These are phyloP conservation scores for Sebastes minor DNA, from an alignment of 2,797 vertebrate genomes.

Conservation along the genomic window DNA sequence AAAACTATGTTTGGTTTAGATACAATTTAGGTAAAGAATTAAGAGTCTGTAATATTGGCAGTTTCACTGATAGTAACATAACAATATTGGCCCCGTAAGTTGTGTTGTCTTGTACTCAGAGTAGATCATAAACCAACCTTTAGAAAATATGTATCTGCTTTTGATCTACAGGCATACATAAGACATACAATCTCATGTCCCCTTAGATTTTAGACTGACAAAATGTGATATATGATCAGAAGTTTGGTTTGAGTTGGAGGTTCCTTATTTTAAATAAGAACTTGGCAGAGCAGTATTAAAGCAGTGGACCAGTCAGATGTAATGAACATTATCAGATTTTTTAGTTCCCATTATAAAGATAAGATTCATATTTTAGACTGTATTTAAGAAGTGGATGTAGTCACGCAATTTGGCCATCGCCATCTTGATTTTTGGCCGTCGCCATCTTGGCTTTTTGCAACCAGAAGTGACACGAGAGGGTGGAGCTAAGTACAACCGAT, in stretches of 20 bases:
- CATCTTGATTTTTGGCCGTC: too few relatives aligned
- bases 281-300: not conserved
- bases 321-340: not conserved
- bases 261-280: conserved; percentile 41
- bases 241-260: not conserved
- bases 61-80: not conserved
- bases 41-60: not conserved
- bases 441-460: too few relatives aligned
- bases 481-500: too few relatives aligned
- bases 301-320: not conserved
- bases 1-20: not conserved
- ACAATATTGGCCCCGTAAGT: not conserved
- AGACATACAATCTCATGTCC: not conserved
- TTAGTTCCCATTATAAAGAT: not conserved
- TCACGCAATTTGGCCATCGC: too few relatives aligned
- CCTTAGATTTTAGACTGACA: not conserved
- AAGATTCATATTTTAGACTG: not conserved
- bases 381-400: too few relatives aligned
- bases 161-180: not conserved
- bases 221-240: not conserved
- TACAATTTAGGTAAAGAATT: not conserved
- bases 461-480: too few relatives aligned
- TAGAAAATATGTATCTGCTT: not conserved
- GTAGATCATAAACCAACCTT: not conserved
- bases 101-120: not conserved